phyloP scores from a whole-genome alignment of 2,797 vertebrate genomes.

The Psittacula echo region DNA sequence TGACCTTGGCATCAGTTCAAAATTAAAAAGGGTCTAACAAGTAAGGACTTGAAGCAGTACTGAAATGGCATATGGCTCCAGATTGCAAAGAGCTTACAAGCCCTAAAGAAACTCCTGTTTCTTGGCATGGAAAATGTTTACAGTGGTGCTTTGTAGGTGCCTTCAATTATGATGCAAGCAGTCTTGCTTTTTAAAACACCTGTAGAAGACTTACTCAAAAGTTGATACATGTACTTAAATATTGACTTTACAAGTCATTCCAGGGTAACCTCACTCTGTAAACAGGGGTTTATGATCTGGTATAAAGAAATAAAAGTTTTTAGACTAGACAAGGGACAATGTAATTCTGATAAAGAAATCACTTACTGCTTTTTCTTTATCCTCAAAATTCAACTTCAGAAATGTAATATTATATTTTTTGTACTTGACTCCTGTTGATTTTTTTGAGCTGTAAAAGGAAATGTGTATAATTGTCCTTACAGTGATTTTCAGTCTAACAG shows the following conservation, averaged over 20 bases:
- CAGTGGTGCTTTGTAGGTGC: constrained; percentile 58
- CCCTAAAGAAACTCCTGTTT: constrained; percentile 56
- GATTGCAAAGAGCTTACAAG: constrained; percentile 50
- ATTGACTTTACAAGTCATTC: neutral
- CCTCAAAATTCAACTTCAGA: neutral
- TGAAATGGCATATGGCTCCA: constrained; percentile 60
- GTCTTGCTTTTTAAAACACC: constrained; percentile 13
- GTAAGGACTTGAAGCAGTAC: constrained; percentile 35
- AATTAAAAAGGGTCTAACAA: constrained; percentile 36
- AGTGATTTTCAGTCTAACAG: neutral
- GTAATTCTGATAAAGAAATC: neutral
- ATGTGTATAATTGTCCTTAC: neutral
- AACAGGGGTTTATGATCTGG: neutral
- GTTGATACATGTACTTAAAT: neutral
- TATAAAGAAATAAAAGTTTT: neutral
- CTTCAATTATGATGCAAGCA: constrained; percentile 26
- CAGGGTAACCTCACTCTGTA: neutral
- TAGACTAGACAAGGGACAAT: neutral
- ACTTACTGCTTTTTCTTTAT: neutral
- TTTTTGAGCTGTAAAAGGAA: neutral
- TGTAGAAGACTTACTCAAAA: neutral
- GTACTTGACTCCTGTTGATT: neutral
- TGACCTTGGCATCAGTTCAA: constrained; percentile 47
- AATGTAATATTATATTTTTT: neutral
- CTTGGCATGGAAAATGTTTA: constrained; percentile 48